A percentile compares a stretch with the other conserved stretches of the same genome.
phyloP scores from a whole-genome alignment of 2,797 vertebrate species.

The Jordanella pulchra region DNA sequence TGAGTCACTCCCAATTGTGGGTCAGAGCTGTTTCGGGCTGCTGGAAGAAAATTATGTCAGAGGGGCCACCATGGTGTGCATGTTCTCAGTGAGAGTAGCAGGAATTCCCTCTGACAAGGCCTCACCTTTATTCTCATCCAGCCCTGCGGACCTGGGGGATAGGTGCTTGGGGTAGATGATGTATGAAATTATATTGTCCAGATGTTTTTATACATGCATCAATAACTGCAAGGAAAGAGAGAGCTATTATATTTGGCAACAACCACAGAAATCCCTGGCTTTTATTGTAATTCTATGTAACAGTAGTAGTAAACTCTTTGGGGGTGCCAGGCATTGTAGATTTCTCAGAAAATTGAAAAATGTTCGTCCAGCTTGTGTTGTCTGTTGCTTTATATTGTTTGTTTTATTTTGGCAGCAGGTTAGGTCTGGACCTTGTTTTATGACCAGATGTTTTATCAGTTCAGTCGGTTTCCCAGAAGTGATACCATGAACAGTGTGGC shows the following conservation, averaged over 20 bases:
- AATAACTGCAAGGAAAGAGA: slow-evolving; percentile 44
- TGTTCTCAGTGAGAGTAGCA: slow-evolving; percentile 70
- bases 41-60: slow-evolving; percentile 66
- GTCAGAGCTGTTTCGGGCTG: slow-evolving; percentile 70
- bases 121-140: slow-evolving; percentile 62
- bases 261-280: slow-evolving; percentile 7
- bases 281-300: not conserved
- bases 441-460: slow-evolving; percentile 51
- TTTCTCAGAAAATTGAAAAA: slow-evolving; percentile 27
- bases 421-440: slow-evolving; percentile 55
- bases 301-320: not conserved
- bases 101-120: slow-evolving; percentile 81
- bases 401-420: slow-evolving; percentile 25
- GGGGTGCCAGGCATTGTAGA: not conserved
- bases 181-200: slow-evolving; percentile 76
- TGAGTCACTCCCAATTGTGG: slow-evolving; percentile 75
- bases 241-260: slow-evolving; percentile 50
- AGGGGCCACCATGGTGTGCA: slow-evolving; percentile 63
- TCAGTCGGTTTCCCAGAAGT: slow-evolving; percentile 77
- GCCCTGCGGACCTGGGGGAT: not conserved
- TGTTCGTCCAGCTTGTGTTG: slow-evolving; percentile 39
- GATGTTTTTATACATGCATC: slow-evolving; percentile 66
- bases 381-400: slow-evolving; percentile 23
- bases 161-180: slow-evolving; percentile 51
- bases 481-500: slow-evolving; percentile 41